phyloP scores from a whole-genome alignment of 1,140 invertebrate genomes.

The Zaprionus lachaisei region DNA sequence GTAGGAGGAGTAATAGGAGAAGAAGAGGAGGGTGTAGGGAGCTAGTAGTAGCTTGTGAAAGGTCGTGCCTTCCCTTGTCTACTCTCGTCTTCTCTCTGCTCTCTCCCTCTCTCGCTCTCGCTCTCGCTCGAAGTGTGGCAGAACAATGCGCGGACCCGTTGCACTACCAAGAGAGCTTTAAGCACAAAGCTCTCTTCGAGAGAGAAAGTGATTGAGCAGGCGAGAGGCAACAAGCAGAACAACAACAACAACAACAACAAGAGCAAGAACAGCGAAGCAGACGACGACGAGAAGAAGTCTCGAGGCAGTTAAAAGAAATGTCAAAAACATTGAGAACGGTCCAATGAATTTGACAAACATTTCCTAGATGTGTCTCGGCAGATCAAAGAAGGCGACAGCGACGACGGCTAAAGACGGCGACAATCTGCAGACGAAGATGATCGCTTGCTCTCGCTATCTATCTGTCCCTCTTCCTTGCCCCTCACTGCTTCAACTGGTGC shows the following conservation, averaged over 20 bases:
- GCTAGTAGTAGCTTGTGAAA: background rate
- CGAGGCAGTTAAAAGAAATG: conserved; percentile 72
- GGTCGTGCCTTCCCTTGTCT: background rate
- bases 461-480: conserved; percentile 14
- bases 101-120: too few species aligned
- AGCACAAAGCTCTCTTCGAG: background rate
- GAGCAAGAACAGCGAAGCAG: background rate
- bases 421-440: conserved; percentile 36
- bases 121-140: conserved; percentile 2
- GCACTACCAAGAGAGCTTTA: background rate
- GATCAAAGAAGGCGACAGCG: conserved; percentile 73
- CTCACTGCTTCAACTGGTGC: too few species aligned
- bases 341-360: conserved; percentile 83
- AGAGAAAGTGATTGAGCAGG: conserved; percentile 35
- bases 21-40: background rate
- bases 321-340: conserved; percentile 84
- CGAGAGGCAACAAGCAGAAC: conserved; percentile 13
- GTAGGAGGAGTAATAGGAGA: background rate
- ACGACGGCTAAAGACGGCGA: conserved; percentile 28
- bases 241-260: background rate
- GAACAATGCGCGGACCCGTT: conserved; percentile 2
- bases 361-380: conserved; percentile 83
- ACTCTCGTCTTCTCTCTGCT: too few species aligned
- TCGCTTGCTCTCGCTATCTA: conserved; percentile 18
- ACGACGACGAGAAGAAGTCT: background rate